A percentile compares a stretch with the other conserved stretches of the same genome.
Evolutionary conservation across 2,797 vertebrate species (phyloP).

Genomic region (Gadopsis marmoratus): DNA sequence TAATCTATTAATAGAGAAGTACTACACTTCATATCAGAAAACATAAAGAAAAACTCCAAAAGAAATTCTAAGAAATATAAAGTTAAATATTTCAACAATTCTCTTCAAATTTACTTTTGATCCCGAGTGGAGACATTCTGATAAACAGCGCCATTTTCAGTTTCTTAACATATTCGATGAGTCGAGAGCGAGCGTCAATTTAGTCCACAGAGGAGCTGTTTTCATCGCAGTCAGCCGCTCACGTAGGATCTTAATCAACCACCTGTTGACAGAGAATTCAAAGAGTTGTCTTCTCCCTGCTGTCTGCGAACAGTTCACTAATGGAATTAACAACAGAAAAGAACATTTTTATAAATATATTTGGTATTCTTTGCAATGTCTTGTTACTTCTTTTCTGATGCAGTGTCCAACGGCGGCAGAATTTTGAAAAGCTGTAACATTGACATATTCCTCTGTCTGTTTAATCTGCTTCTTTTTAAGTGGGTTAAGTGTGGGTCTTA

Average conservation of each 20-base stretch:
- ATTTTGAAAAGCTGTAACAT: background rate
- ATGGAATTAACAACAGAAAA: background rate
- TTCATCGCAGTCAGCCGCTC: background rate
- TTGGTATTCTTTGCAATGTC: background rate
- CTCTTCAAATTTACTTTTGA: background rate
- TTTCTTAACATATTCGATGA: background rate
- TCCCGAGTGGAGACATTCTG: background rate
- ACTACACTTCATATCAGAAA: background rate
- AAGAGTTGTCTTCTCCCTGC: background rate
- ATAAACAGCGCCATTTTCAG: background rate
- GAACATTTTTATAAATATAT: background rate
- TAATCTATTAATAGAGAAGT: no score
- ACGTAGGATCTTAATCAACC: constrained; percentile 2
- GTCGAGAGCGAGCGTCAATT: background rate
- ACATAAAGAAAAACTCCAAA: background rate
- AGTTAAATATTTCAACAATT: background rate
- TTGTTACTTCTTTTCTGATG: background rate
- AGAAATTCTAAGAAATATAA: background rate
- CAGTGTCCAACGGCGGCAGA: background rate
- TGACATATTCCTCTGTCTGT: background rate
- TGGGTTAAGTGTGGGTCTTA: background rate
- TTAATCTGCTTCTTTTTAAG: background rate
- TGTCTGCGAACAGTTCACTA: background rate
- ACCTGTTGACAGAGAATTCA: background rate
- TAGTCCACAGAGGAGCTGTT: background rate